Percentiles rank a stretch among this genome's conserved stretches.
Conservation (phyloP, 2,888 invertebrate genomes). For the Mamestra brassicae region DNA sequence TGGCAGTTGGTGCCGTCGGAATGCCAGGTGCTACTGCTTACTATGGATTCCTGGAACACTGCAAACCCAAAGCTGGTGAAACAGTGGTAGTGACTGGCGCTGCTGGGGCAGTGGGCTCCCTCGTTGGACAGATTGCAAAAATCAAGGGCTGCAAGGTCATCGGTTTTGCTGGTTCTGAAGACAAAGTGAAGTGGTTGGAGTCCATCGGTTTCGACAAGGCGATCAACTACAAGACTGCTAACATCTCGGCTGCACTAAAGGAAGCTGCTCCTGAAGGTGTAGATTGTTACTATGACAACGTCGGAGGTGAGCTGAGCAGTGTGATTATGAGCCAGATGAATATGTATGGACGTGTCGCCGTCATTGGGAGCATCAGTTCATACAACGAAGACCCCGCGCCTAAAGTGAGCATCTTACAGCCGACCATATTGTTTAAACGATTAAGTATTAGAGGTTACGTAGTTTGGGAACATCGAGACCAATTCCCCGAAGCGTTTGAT, state of each 20-base stretch:
- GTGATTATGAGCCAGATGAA: slow-evolving; percentile 91
- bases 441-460: slow-evolving; percentile 92
- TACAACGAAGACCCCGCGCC: slow-evolving; percentile 77
- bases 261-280: slow-evolving; percentile 90
- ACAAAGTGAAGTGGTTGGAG: slow-evolving; percentile 83
- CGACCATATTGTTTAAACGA: slow-evolving; percentile 89
- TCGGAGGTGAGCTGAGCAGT: slow-evolving; percentile 92
- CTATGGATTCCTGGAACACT: slow-evolving; percentile 93
- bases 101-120: slow-evolving; percentile 94
- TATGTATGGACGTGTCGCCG: slow-evolving; percentile 89
- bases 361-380: slow-evolving; percentile 82
- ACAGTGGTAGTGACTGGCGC: slow-evolving; percentile 93
- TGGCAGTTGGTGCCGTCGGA: slow-evolving; percentile 92
- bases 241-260: slow-evolving; percentile 87
- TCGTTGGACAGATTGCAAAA: slow-evolving; percentile 95
- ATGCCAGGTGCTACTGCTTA: slow-evolving; percentile 94
- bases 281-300: slow-evolving; percentile 94
- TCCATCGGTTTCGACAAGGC: slow-evolving; percentile 93
- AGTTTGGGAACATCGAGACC: slow-evolving; percentile 87
- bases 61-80: slow-evolving; percentile 93
- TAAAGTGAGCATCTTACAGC: slow-evolving; percentile 87
- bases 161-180: slow-evolving; percentile 92
- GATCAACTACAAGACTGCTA: slow-evolving; percentile 93
- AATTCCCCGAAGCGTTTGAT: slow-evolving; percentile 91
- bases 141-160: slow-evolving; percentile 92